phyloP scores from a whole-genome alignment of 2,113 vertebrate species.

The Pimephales promelas region DNA sequence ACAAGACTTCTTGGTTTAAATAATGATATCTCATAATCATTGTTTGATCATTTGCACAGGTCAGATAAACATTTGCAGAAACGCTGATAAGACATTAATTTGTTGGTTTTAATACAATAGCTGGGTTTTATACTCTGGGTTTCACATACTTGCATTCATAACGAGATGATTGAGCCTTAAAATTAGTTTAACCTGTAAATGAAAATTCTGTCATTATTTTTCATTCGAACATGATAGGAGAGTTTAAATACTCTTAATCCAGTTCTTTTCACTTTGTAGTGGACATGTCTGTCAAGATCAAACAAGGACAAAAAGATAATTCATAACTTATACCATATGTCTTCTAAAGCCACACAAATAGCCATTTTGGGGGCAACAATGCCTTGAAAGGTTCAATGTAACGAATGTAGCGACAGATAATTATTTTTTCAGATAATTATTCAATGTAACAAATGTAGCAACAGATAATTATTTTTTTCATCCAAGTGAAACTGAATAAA shows the following conservation, averaged over 20 bases:
- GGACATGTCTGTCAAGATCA: neutral
- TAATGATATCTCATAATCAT: conserved; percentile 38
- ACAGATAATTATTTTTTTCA: neutral
- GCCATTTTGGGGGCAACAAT: neutral
- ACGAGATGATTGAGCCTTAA: neutral
- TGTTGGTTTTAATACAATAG: conserved; percentile 22
- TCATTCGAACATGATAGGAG: neutral
- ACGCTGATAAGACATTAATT: conserved; percentile 38
- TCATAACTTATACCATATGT: neutral
- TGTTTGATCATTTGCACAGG: conserved; percentile 49
- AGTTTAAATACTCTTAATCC: neutral
- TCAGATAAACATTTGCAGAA: conserved; percentile 46
- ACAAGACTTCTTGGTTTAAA: conserved; percentile 20
- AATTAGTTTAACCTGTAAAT: neutral
- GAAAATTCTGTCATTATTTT: neutral
- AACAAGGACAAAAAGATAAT: neutral
- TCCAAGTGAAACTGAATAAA: neutral
- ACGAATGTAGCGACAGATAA: neutral
- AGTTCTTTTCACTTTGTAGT: neutral
- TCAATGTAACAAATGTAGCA: neutral
- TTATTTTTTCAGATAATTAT: no score
- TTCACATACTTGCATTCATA: neutral
- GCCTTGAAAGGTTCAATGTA: neutral
- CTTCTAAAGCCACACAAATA: neutral
- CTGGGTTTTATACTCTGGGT: neutral